Base-by-base conservation (phyloP, 1,140 invertebrate genomes). In the Anastatus disparis region DNA sequence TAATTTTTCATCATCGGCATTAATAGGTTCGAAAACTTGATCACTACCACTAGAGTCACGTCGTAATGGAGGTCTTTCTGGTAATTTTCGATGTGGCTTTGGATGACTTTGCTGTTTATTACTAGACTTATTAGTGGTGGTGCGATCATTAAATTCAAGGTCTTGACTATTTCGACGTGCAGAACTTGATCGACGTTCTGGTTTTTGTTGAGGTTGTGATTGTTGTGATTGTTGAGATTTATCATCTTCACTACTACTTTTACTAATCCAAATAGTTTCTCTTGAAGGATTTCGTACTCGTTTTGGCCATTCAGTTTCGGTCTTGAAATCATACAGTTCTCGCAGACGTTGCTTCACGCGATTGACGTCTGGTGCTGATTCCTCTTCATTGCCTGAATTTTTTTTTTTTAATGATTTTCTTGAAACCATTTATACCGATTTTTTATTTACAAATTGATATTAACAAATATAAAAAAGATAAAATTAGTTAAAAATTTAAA, bases 271-370 rank as follows among this genome's bases (percentile, higher is more conserved):
- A 0, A 55, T 17, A 17, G 70, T 74, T 0, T 73, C 73, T 0
- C 20, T 61, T 1, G 74, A 70, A 0, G 73, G 58, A 9, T 72
- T 63, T 2, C 56, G 66, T 2, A 76, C 52, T 9, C 76, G 75
- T 24, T 78, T 76, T 12, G 79, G 78, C 76, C 79, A 79, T 29
- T 83, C 80, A 26, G 77, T 79, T 20, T 83, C 82, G 8, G 75
- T 82, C 46, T 82, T 79, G 31, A 83, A 78, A 42, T 83, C 80
- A 59, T 83, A 83, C 0, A 83, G 50, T 26, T 83, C 81, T 42
- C 75, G 70, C 50, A 83, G 78, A 22, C 79, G 74, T 50, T 82
- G 78, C 3, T 67, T 81, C 2, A 82, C 59, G 22, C 46, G 56
- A 53, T 50, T 70, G 40, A 13, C 7, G 15, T 58, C 74, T 61